Evolutionary conservation across 35 echinoderm and acorn worm genomes (phyloP), one percentile per base, ranked within the genome.

Genomic region (Holothuria glaberrima): DNA sequence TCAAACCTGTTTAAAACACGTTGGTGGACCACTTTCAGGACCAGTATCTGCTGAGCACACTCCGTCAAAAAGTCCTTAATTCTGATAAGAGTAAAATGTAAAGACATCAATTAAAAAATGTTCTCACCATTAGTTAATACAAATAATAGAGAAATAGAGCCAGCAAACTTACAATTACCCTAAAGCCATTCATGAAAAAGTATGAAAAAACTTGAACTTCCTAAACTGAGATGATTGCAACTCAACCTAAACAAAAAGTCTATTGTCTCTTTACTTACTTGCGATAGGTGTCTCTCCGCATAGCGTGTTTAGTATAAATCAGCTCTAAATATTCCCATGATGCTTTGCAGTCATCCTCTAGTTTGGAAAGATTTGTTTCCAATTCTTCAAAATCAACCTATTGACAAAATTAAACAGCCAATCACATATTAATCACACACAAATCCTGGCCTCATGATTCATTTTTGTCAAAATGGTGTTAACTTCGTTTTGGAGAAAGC

Each of bases 331-430:
- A 88, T 63, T 98, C 90, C 95, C 95, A 98, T 52, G 95, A 98
- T 68, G 74, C 57, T 68, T 94, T 98, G 54, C 95, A 98, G 14
- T 94, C 74, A 25, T 68, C 75, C 29, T 92, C 90, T 75, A 98
- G 83, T 28, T 62, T 92, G 35, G 58, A 60, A 12, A 98, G 88
- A 30, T 94, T 98, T 31, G 56, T 88, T 13, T 88, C 86, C 32
- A 98, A 50, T 52, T 90, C 84, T 10, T 98, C 95, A 94, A 98
- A 98, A 44, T 98, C 95, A 88, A 94, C 92, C 95, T 98, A 27
- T 20, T 66, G 22, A 24, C 5, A 24, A 69, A 6, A 69, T n/a
- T 4, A 69, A 69, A 69, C 5, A 54, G 50, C 5, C 5, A 54
- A 54, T 54, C 50, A 54, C 50, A 54, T 9, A 5, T 54, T 4